These are phyloP conservation scores for Penaeus monodon DNA, from an alignment of 2,888 invertebrate species.

Conservation along the genomic window DNA sequence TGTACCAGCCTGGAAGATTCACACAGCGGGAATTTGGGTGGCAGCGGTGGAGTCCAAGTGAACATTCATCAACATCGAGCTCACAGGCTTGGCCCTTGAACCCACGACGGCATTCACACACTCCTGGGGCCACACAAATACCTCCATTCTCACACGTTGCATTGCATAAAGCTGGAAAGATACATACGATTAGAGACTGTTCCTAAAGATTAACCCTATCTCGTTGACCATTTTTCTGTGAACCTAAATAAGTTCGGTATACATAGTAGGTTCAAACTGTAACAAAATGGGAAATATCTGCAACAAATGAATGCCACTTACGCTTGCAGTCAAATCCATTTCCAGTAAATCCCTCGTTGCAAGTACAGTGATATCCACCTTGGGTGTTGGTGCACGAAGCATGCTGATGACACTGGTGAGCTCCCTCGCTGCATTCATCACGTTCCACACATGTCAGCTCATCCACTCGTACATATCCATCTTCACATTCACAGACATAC, in stretches of 20 bases:
- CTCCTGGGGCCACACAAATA: slow-evolving; percentile 81
- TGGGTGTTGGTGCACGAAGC: slow-evolving; percentile 85
- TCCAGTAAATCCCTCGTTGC: slow-evolving; percentile 80
- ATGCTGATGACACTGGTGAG: slow-evolving; percentile 81
- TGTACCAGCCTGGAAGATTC: slow-evolving; percentile 89
- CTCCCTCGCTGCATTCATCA: slow-evolving; percentile 82
- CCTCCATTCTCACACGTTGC: slow-evolving; percentile 88
- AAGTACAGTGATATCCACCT: slow-evolving; percentile 83
- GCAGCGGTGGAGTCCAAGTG: slow-evolving; percentile 79
- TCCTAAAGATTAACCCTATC: no score
- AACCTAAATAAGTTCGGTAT: background rate
- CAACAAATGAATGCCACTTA: slow-evolving; percentile 72
- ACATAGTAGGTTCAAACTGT: no score
- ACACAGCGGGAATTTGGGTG: slow-evolving; percentile 82
- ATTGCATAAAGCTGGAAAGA: slow-evolving; percentile 79
- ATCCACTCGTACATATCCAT: slow-evolving; percentile 82
- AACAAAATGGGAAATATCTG: background rate
- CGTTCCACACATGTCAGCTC: slow-evolving; percentile 83
- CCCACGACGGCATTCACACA: slow-evolving; percentile 84
- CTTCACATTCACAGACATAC: slow-evolving; percentile 85
- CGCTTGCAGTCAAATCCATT: slow-evolving; percentile 81
- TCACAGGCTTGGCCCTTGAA: slow-evolving; percentile 87
- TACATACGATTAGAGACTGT: no score
- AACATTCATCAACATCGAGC: slow-evolving; percentile 88
- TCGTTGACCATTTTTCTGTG: background rate